Base-by-base conservation (phyloP, 1,140 invertebrate species). In the Drosophila subpulchrella region DNA sequence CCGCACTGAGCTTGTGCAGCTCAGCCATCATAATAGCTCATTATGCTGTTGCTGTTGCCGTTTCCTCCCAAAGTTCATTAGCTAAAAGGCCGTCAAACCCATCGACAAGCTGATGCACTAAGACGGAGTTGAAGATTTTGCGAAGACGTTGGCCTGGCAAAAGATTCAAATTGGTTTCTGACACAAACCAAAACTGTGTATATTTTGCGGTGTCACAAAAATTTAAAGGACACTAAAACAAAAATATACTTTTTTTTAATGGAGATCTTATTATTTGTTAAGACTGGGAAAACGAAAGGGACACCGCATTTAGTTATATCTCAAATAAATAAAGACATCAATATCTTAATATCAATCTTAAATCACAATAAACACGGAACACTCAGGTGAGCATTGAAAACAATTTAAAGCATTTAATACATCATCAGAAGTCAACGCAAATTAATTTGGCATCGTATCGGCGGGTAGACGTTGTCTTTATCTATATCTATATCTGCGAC, bases 1-100 rank as follows among this genome's bases (percentile, higher is more conserved):
- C 20, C 65, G 34, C 32, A 38, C 59, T 38, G 53, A 67, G 79
- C 68, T 84, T 85, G 60, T 86, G 82, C 71, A 79, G 61, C 76
- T 83, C 72, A 61, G 79, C 66, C 83, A 79, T 86, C 84, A 86
- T 88, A 86, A 86, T 86, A 86, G 83, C 79, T 88, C 79, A 88
- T 88, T 88, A 89, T 83, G 82, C 27, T 65, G 62, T 20, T 50
- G 13, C 50, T 12, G 59, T 20, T 59, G n/a, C 57, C 47, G 63
- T 20, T 62, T 4, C 12, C 53, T n/a, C 38, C 41, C 44, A 83
- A 88, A 83, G 68, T 83, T 86, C 83, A 86, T 86, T 83, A 88
- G 75, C 84, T 86, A 88, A 88, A 88, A 88, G 83, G 75, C 62
- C 46, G 47, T 51, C 47, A 44, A 38, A 54, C 36, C 55, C 17